Conservation (phyloP, 2,797 vertebrate species). For the Neosalanx taihuensis region DNA sequence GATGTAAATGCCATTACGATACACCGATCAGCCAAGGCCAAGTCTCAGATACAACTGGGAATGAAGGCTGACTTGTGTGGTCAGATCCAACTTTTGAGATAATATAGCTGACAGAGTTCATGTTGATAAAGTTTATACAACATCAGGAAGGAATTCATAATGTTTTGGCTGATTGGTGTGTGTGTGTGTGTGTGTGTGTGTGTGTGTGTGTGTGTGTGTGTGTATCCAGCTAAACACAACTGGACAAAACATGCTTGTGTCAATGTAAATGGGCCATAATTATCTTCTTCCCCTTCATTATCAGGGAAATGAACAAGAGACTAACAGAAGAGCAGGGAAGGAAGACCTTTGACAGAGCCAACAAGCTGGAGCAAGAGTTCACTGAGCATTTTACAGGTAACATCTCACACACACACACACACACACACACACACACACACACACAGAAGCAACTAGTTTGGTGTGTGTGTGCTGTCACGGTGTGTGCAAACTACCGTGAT, state of each 20-base stretch:
- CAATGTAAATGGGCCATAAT: not conserved
- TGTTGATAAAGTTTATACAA: no score
- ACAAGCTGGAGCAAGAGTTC: conserved; percentile 96
- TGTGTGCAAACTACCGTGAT: not conserved
- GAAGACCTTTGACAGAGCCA: conserved; percentile 93
- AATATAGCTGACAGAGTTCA: no score
- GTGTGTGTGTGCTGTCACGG: not conserved
- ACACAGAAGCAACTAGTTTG: not conserved
- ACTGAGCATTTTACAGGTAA: conserved; percentile 97
- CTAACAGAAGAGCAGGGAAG: conserved; percentile 91
- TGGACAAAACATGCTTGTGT: not conserved
- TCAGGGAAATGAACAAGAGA: conserved; percentile 98
- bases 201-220: no score
- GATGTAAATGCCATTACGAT: no score
- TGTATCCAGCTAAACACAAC: no score
- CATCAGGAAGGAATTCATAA: no score
- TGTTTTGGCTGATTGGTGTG: no score
- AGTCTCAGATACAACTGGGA: no score
- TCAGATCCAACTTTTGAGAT: no score
- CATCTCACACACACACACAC: conserved; percentile 12
- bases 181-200: no score
- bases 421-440: not conserved
- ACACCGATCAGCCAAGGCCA: no score
- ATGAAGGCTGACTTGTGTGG: no score
- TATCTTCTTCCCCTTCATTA: not conserved